A percentile compares a stretch with the other conserved stretches of the same genome.
Evolutionary conservation across 2,888 invertebrate genomes (phyloP).

Genomic region (Chrysomela aeneicollis): DNA sequence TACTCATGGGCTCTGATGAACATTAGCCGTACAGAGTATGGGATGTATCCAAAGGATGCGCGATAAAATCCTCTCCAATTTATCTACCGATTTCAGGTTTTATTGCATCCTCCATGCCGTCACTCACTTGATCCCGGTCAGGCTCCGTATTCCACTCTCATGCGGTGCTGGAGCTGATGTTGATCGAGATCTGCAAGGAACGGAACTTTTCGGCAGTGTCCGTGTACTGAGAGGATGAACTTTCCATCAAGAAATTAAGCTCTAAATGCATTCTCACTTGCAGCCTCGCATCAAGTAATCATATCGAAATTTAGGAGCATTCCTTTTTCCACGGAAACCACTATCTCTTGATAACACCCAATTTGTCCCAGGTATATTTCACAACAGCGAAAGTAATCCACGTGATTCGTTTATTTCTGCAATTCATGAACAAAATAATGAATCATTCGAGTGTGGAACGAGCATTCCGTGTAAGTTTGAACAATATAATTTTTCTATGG

Average conservation of each 20-base stretch:
- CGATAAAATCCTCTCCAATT: slow-evolving; percentile 58
- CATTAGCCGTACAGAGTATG: slow-evolving; percentile 55
- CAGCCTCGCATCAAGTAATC: no score
- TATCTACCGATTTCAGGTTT: slow-evolving; percentile 58
- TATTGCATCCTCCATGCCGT: slow-evolving; percentile 53
- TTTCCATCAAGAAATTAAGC: background rate
- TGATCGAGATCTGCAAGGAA: background rate
- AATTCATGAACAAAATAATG: no score
- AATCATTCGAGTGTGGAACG: no score
- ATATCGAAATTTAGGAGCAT: no score
- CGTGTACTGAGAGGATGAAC: background rate
- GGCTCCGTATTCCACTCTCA: background rate
- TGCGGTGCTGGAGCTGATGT: slow-evolving; percentile 1
- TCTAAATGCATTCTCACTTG: background rate
- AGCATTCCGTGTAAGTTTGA: no score
- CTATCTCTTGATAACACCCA: no score
- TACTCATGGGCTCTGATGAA: slow-evolving; percentile 42
- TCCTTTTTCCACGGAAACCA: no score
- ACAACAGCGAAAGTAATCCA: no score
- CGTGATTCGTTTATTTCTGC: no score
- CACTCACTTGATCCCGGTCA: slow-evolving; percentile 21
- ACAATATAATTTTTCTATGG: no score
- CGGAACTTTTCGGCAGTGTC: background rate
- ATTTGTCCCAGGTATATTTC: no score
- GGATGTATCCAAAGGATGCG: slow-evolving; percentile 53